These are phyloP conservation scores for Macrosiphum euphorbiae DNA, from an alignment of 2,888 invertebrate species.

Conservation along the genomic window DNA sequence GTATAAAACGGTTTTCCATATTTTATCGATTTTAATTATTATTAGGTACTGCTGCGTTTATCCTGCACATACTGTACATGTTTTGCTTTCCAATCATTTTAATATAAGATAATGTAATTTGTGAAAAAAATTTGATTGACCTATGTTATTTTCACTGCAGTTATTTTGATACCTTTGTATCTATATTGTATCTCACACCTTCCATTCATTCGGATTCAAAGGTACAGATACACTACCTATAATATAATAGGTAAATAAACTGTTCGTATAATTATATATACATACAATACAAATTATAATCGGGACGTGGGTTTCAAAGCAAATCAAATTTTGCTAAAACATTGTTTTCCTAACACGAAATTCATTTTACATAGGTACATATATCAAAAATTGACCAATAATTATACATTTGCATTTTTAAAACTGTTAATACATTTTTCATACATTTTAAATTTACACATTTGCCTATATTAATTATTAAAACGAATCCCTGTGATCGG, in stretches of 20 bases:
- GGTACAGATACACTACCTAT: background rate
- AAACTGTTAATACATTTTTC: background rate
- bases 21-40: background rate
- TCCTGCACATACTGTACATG: background rate
- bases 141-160: background rate
- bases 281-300: background rate
- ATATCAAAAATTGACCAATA: background rate
- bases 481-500: background rate
- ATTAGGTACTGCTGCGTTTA: background rate
- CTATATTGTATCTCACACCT: background rate
- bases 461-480: background rate
- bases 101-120: background rate
- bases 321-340: background rate
- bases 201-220: background rate
- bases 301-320: background rate
- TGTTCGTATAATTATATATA: background rate
- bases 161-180: background rate
- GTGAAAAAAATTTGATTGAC: background rate
- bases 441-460: background rate
- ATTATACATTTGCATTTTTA: background rate
- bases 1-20: background rate
- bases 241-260: background rate
- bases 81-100: background rate
- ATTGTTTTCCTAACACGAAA: background rate
- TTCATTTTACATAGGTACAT: background rate